Evolutionary conservation across 92 coral and sea anemone genomes (phyloP), one percentile per base, ranked within the genome.

Genomic region (Siderastrea radians): DNA sequence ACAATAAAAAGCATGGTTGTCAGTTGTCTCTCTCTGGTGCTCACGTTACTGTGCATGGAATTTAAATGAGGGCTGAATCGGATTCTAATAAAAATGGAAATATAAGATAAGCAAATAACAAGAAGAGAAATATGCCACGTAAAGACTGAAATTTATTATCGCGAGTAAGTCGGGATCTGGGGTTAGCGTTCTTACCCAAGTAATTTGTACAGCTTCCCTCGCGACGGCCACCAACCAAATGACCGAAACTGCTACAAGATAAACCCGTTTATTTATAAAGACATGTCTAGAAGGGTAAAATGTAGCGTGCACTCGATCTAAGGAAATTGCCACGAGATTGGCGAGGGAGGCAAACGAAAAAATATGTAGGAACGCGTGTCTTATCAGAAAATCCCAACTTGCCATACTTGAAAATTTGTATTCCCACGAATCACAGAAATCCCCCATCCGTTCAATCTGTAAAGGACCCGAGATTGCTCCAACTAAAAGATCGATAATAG

Each of bases 401-500:
- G 0, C 0, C 38, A 7, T 14, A 9, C 5, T 5, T 44, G 3
- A 1, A 4, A 12, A 5, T 3, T 17, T 19, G 13, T 19, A 38
- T 2, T 52, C 63, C 78, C 78, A 74, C 3, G 19, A 1, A 17
- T 10, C n/a, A 74, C 78, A 74, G 6, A 6, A 2, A 1, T 53
- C 15, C 1, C 62, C 62, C 4, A 53, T 7, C 38, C 49, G 46
- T 7, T 63, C 83, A 63, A 79, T 38, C 9, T 47, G 58, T 1
- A 79, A 17, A 1, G 83, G 60, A 1, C 83, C 72, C 16, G 83
- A 79, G n/a, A 79, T 49, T 9, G 17, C 72, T 6, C 83, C 83
- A 3, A 46, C 83, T 49, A 79, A 64, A 48, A 79, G 72, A n/a
- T 79, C 83, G 14, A 49, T 47, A 47, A 79, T 17, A 17, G 83